These are phyloP conservation scores for Ochotona curzoniae DNA, from an alignment of 2,113 vertebrate species.

Conservation along the genomic window DNA sequence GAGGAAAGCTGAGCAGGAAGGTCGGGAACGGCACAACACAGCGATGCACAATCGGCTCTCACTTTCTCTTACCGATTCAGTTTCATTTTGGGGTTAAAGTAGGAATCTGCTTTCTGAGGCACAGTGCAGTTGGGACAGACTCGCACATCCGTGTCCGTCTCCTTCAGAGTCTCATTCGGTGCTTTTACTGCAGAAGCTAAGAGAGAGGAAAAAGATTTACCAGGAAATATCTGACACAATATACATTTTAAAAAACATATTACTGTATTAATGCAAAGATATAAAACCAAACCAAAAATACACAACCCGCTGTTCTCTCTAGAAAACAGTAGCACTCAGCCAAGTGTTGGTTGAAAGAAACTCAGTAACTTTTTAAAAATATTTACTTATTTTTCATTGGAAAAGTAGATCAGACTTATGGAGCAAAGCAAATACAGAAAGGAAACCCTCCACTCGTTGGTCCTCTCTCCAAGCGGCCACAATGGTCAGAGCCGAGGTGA, in stretches of 20 bases:
- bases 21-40: constrained; percentile 34
- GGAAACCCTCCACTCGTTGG: no score
- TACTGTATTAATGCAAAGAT: constrained; percentile 28
- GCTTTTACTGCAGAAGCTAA: constrained; percentile 84
- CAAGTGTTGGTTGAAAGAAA: constrained; percentile 18
- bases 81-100: constrained; percentile 99
- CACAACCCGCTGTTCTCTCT: neutral
- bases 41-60: neutral
- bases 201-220: constrained; percentile 35
- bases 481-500: no score
- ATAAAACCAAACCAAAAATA: neutral
- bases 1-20: constrained; percentile 20
- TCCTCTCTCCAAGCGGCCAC: no score
- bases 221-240: constrained; percentile 12
- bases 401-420: no score
- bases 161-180: constrained; percentile 92
- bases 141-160: constrained; percentile 94
- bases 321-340: neutral
- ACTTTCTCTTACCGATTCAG: constrained; percentile 92
- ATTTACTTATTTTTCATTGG: no score
- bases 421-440: no score
- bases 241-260: neutral
- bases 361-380: neutral
- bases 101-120: constrained; percentile 97
- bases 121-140: constrained; percentile 95